Percentiles rank a stretch among this genome's conserved stretches.
phyloP scores from a whole-genome alignment of 2,113 vertebrate species.

The Ictalurus furcatus region DNA sequence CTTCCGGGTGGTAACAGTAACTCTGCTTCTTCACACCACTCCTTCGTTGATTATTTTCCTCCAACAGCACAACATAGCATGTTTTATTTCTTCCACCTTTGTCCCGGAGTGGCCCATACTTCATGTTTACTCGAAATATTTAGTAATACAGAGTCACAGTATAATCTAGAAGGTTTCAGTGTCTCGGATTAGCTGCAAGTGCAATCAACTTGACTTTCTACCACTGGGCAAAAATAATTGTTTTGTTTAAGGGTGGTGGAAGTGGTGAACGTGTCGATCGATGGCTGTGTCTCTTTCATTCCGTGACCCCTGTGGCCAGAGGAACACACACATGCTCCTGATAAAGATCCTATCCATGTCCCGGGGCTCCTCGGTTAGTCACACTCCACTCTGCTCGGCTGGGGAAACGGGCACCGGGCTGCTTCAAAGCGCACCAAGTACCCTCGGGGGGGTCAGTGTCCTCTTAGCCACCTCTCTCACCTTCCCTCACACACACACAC shows the following conservation, averaged over 20 bases:
- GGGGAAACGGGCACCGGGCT: slow-evolving; percentile 66
- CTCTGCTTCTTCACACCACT: neutral
- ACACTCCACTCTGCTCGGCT: slow-evolving; percentile 75
- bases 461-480: slow-evolving; percentile 69
- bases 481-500: slow-evolving; percentile 41
- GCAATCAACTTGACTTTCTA: neutral
- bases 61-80: neutral
- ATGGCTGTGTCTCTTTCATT: slow-evolving; percentile 53
- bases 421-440: slow-evolving; percentile 72
- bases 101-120: neutral
- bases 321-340: slow-evolving; percentile 90
- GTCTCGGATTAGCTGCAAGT: neutral
- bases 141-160: neutral
- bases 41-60: neutral
- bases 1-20: neutral
- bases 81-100: neutral
- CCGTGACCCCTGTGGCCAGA: slow-evolving; percentile 70
- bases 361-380: slow-evolving; percentile 78
- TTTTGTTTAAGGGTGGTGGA: neutral
- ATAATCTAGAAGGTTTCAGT: neutral
- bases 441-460: slow-evolving; percentile 73
- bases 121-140: neutral
- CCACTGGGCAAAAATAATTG: neutral
- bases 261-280: slow-evolving; percentile 39
- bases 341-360: slow-evolving; percentile 81